Percentiles rank a stretch among this genome's conserved stretches.
Evolutionary conservation across 2,888 invertebrate species (phyloP).

Genomic region (Tortricodes alternella): DNA sequence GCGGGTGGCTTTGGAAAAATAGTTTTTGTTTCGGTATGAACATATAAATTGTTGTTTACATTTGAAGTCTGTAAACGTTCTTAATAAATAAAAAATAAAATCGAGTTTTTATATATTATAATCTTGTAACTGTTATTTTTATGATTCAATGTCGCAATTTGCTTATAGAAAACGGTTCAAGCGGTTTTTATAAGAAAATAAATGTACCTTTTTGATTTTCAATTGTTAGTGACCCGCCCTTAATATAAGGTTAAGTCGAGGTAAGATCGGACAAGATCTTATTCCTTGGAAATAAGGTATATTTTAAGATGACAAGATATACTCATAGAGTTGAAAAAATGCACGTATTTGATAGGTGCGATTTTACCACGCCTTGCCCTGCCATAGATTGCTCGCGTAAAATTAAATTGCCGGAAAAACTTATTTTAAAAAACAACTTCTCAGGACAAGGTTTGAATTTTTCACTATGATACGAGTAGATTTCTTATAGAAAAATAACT

Average conservation of each 20-base stretch:
- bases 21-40: no score
- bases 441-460: background rate
- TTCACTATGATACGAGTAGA: background rate
- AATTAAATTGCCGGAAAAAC: background rate
- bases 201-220: background rate
- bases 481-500: no score
- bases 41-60: no score
- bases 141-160: no score
- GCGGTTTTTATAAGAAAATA: background rate
- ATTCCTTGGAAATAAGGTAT: no score
- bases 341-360: no score
- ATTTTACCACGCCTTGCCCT: background rate
- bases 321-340: background rate
- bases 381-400: background rate
- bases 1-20: no score
- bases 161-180: no score
- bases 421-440: background rate
- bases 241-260: background rate
- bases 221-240: background rate
- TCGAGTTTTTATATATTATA: no score
- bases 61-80: no score
- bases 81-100: no score
- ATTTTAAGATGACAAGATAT: background rate
- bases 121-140: no score
- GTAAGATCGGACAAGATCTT: background rate